phyloP scores from a whole-genome alignment of 2,888 invertebrate genomes.

The Caenorhabditis sp. region DNA sequence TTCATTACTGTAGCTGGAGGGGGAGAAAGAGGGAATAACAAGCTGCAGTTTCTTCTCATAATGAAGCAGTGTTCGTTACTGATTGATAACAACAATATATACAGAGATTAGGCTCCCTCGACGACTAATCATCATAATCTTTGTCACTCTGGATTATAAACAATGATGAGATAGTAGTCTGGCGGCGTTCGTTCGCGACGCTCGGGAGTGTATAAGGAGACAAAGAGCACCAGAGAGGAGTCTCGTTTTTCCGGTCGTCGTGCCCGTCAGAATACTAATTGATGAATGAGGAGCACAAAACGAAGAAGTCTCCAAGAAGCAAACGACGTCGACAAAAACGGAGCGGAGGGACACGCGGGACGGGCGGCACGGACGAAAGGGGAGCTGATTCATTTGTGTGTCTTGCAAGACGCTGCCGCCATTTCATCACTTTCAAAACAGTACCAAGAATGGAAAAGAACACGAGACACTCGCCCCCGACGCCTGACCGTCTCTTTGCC shows the following conservation, averaged over 20 bases:
- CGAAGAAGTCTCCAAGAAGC: conserved; percentile 1
- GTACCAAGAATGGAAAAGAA: conserved; percentile 10
- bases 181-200: conserved; percentile 17
- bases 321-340: too few species aligned
- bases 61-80: neutral
- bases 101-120: conserved; percentile 11
- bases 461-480: neutral
- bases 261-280: conserved; percentile 54
- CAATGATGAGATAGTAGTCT: conserved; percentile 12
- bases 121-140: conserved; percentile 25
- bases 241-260: conserved; percentile 9
- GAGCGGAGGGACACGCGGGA: too few species aligned
- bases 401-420: conserved; percentile 10
- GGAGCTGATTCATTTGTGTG: conserved; percentile 53
- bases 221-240: conserved; percentile 29
- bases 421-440: conserved; percentile 25
- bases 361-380: conserved; percentile 27
- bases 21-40: neutral
- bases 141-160: conserved; percentile 15
- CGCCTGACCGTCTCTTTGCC: conserved; percentile 26
- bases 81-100: neutral
- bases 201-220: conserved; percentile 7
- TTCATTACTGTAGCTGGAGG: neutral
- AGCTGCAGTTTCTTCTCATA: too few species aligned
- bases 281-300: conserved; percentile 15